Evolutionary conservation across 2,888 invertebrate genomes (phyloP), one percentile per base, ranked within the genome.

Genomic region (Chrysopilus asiliformis): DNA sequence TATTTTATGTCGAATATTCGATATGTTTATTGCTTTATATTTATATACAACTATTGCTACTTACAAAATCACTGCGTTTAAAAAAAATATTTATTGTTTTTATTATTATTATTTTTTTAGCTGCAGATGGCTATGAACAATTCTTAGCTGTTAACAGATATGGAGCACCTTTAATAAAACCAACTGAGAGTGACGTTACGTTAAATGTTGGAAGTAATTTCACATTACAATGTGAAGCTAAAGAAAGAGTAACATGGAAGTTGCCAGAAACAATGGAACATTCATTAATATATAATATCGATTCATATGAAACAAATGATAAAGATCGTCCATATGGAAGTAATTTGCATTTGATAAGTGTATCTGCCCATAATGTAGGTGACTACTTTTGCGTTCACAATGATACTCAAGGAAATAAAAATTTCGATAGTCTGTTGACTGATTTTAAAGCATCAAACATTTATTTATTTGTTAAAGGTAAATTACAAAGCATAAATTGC

Each of bases 381-480:
- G 70, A 66, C 50, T 73, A 71, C 46, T 71, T 67, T 42, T 74
- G 74, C 49, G 60, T 65, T 34, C 68, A 70, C 47, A 51, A 57
- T 29, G 33, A 30, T 13, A 30, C 44, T 3, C 43, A 46, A 35
- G 43, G 52, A 38, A 58, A 62, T 14, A 52, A 56, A n/a, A 49
- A 56, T 9, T 47, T 57, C 3, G 53, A 53, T 3, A 52, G 60
- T 32, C 39, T 59, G 29, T 55, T 61, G 12, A 53, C 57, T 31
- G 45, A 48, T 10, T 53, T 55, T 31, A 51, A 55, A 13, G 61
- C 62, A 9, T 60, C 60, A n/a, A 56, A 57, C 9, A 60, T 70
- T 17, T 73, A 73, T 49, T 47, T 74, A 8, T 74, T 61, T 51
- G 70, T 73, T 2, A 58, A 67, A 50, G 72, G 71, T 70, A 53